phyloP scores from a whole-genome alignment of 2,797 vertebrate genomes.

The Anguilla anguilla region DNA sequence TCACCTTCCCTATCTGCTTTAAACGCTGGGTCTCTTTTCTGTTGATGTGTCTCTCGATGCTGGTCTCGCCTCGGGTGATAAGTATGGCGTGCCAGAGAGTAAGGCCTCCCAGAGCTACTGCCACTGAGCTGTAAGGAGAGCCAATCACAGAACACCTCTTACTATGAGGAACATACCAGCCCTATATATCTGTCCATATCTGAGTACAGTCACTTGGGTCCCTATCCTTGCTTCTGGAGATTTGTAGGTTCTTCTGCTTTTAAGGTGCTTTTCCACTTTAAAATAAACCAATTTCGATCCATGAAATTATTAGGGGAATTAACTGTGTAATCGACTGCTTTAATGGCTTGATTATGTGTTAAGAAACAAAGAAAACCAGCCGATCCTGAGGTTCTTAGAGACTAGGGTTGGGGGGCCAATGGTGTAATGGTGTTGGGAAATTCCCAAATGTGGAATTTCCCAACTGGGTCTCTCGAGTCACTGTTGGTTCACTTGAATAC shows the following conservation, averaged over 20 bases:
- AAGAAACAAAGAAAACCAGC: not conserved
- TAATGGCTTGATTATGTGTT: not conserved
- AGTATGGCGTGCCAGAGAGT: slow-evolving; percentile 89
- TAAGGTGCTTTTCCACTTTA: not conserved
- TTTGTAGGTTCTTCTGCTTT: not conserved
- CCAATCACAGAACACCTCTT: not conserved
- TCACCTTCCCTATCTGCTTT: slow-evolving; percentile 81
- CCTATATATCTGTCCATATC: not conserved
- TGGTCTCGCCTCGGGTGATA: slow-evolving; percentile 91
- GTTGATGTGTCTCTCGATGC: slow-evolving; percentile 96
- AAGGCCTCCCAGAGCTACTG: slow-evolving; percentile 87
- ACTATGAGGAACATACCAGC: not conserved
- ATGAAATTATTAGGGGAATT: not conserved
- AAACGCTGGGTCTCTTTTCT: slow-evolving; percentile 84
- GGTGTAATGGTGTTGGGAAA: not conserved
- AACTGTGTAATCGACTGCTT: not conserved
- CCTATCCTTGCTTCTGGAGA: not conserved
- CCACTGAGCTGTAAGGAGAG: slow-evolving; percentile 80
- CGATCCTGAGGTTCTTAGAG: not conserved
- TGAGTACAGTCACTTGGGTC: not conserved
- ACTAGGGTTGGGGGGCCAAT: not conserved
- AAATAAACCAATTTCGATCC: not conserved
- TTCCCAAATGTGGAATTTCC: no score
- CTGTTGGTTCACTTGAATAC: not conserved
- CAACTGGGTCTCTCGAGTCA: not conserved